A percentile compares a stretch with the other conserved stretches of the same genome.
Conservation (phyloP, 2,797 vertebrate genomes). For the Hemibagrus guttatus region DNA sequence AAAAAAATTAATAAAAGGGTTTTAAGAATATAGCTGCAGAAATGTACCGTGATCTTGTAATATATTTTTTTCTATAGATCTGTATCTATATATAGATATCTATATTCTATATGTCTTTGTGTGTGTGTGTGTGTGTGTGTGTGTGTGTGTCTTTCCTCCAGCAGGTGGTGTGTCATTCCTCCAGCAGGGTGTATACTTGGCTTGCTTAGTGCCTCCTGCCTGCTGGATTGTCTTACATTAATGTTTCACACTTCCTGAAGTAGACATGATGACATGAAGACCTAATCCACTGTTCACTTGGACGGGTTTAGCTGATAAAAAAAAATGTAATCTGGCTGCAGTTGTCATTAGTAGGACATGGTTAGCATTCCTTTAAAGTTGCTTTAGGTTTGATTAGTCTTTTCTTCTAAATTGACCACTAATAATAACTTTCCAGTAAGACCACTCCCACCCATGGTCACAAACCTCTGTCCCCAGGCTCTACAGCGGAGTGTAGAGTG, state of each 20-base stretch:
- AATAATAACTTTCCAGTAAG: no score
- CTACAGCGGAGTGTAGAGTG: no score
- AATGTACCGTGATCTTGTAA: not conserved
- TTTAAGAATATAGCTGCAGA: not conserved
- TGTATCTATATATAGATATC: no score
- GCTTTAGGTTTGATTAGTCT: not conserved
- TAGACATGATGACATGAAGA: not conserved
- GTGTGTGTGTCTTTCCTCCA: not conserved
- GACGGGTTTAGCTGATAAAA: not conserved
- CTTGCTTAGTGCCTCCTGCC: not conserved
- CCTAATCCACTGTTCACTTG: not conserved
- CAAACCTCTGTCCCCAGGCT: not conserved
- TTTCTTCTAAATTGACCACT: not conserved
- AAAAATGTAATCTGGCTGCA: not conserved
- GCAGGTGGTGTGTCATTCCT: constrained; percentile 29
- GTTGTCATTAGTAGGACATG: not conserved
- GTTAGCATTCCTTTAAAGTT: not conserved
- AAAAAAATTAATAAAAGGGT: not conserved
- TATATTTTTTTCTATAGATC: no score
- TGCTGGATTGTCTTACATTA: constrained; percentile 26
- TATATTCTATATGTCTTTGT: not conserved
- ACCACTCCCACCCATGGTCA: not conserved
- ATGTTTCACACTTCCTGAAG: constrained; percentile 32
- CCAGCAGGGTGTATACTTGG: constrained; percentile 49
- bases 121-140: not conserved